Conservation (phyloP, 2,113 vertebrate species). For the Archocentrus centrarchus region DNA sequence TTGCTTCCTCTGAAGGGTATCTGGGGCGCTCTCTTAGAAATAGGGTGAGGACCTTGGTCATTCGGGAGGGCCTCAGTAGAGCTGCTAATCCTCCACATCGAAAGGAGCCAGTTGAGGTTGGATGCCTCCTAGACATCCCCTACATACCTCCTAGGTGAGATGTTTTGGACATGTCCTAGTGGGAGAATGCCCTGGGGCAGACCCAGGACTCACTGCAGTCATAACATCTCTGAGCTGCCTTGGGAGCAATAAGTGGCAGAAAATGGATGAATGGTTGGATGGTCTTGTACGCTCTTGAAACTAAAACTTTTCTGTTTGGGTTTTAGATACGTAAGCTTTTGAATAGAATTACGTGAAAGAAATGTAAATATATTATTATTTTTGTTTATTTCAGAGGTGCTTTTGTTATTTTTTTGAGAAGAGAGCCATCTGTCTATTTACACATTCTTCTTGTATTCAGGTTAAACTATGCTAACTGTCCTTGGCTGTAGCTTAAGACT, state of each 20-base stretch:
- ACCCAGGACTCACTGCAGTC: too few species aligned
- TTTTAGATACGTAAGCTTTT: not conserved
- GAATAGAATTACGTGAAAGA: not conserved
- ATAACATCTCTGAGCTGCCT: rapidly evolving
- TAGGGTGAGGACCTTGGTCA: too few species aligned
- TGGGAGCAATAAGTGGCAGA: not conserved
- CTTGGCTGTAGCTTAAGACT: not conserved
- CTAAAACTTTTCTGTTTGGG: not conserved
- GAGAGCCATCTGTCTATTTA: not conserved
- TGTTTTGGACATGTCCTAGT: not conserved
- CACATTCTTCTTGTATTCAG: not conserved
- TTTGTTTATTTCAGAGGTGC: not conserved
- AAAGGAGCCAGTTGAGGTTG: not conserved
- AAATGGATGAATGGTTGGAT: not conserved
- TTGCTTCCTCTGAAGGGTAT: too few species aligned
- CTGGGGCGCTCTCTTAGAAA: too few species aligned
- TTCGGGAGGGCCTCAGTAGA: too few species aligned
- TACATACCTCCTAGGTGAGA: not conserved
- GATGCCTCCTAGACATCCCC: not conserved
- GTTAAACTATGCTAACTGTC: not conserved
- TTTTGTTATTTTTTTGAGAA: not conserved
- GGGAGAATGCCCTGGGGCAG: not conserved
- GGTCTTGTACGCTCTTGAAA: not conserved
- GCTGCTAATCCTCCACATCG: too few species aligned
- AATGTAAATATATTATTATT: not conserved